Base-by-base conservation (phyloP, 2,113 vertebrate genomes). In the Atrichornis clamosus region DNA sequence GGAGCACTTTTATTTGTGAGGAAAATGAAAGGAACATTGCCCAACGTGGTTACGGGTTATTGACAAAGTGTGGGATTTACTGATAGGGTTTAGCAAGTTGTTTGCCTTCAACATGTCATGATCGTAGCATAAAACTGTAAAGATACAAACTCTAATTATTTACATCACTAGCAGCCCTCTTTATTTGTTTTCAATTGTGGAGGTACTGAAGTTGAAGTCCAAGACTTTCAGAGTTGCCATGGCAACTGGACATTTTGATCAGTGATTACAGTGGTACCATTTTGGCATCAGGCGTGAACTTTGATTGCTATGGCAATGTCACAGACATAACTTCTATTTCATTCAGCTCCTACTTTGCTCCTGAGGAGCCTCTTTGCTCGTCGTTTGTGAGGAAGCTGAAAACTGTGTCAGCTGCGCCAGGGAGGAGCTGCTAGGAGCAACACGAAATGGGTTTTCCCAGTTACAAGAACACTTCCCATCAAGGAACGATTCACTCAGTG, bases 281-380 rank as follows among this genome's bases (percentile, higher is more conserved):
- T 94, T 90, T 91, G 95, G 93, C 90, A 94, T 69, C 78, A 78
- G 76, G 65, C 60, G 1, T 52, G 92, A 94, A 94, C 95, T 97
- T 81, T 39, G 84, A 97, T 97, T 91, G 94, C 96, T 79, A 97
- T 97, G 96, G 96, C 37, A 97, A 97, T 95, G 0, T 69, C 89
- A 53, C 84, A 92, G 91, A 67, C 83, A 87, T 80, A 82, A 95
- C 59, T 94, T 75, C 86, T 47, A 33, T 76, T 82, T 92, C 74
- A 85, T 96, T 96, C 89, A 82, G 75, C 87, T 63, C 79, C 2
- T 70, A 84, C 78, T 94, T 94, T 81, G 82, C 78, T 69, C 90
- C 86, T 9, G 2, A 93, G 86, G 64, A 95, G 90, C 63, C 90
- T 84, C 58, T 96, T 77, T 80, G 55, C 87, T 41, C 24, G 32